Base-by-base conservation (phyloP, 2,888 invertebrate species). In the Alentia gelatinosa region DNA sequence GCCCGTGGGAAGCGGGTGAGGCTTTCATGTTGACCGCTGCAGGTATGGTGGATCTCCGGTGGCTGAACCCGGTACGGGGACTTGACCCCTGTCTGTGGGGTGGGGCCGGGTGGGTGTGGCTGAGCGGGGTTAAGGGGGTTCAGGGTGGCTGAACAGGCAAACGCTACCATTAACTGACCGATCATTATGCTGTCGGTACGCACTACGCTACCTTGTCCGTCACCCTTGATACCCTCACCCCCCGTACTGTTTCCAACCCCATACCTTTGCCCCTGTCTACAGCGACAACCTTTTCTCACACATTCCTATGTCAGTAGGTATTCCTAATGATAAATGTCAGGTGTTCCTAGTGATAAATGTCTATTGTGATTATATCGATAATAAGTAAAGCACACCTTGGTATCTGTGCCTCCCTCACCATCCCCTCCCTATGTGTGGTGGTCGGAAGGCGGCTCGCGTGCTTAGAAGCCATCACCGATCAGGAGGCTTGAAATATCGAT, bases 1-100 rank as follows among this genome's bases (percentile, higher is more conserved):
- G 47, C 42, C 12, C 79, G 79, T 79, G 47, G 50, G 47, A 86
- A 86, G 83, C 23, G 30, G 83, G 83, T n/a, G 7, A 47, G 23
- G 26, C 86, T 86, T 86, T 86, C 86, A 86, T 47, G 79, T 79
- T 35, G 79, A 39, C 79, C 37, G 15, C 79, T 79, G 79, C 12
- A 9, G 50, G 86, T 86, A 50, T 37, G 23, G 19, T 56, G 56
- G 56, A n/a, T 56, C 19, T 4, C 3, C 1, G 56, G 56, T n/a
- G 56, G 56, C 56, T 9, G n/a, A n/a, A n/a, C n/a, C n/a, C n/a
- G n/a, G n/a, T n/a, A n/a, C n/a, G 56, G 56, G 56, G 3, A 56
- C 7, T 3, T 56, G 56, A 56, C 56, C 56, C 19, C n/a, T 56
- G 56, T 56, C 56, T n/a, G n/a, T 56, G 56, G 56, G 56, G 19